Evolutionary conservation across 2,888 invertebrate species (phyloP).

Genomic region (Drosophila kuntzei): DNA sequence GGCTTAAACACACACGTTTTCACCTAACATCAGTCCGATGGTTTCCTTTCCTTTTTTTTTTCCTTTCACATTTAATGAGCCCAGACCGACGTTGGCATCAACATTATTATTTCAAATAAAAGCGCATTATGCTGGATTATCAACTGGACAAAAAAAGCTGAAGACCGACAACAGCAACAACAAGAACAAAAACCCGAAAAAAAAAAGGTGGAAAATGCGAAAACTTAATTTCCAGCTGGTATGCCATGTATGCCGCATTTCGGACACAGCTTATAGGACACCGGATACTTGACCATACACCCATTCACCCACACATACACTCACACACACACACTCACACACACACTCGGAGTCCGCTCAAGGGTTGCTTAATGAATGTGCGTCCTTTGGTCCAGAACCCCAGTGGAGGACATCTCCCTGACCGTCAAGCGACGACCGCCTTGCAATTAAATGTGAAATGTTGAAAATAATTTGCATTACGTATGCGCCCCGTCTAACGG

Average conservation of each 20-base stretch:
- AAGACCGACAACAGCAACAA: constrained; percentile 25
- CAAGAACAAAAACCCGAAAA: constrained; percentile 19
- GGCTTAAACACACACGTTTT: constrained; percentile 32
- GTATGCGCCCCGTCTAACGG: constrained; percentile 73
- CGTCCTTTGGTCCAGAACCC: constrained; percentile 31
- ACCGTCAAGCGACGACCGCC: constrained; percentile 34
- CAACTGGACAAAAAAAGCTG: constrained; percentile 58
- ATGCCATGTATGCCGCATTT: constrained; percentile 65
- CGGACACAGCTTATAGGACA: constrained; percentile 58
- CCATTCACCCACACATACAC: constrained; percentile 13
- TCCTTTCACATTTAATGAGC: constrained; percentile 70
- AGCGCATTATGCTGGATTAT: constrained; percentile 83
- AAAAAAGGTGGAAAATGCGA: constrained; percentile 77
- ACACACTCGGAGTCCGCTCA: constrained; percentile 16
- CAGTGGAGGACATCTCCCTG: constrained; percentile 31
- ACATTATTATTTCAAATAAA: constrained; percentile 84
- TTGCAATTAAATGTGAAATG: constrained; percentile 79
- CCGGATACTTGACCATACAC: constrained; percentile 56
- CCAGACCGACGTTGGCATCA: constrained; percentile 76
- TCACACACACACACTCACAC: neutral
- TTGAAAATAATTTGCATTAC: constrained; percentile 80
- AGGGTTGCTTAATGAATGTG: constrained; percentile 77
- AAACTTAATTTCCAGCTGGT: constrained; percentile 80
- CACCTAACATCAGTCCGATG: constrained; percentile 29
- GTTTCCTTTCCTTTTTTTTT: constrained; percentile 9